These are phyloP conservation scores for Andrena cerasifolii DNA, from an alignment of 1,140 invertebrate species.

Conservation along the genomic window DNA sequence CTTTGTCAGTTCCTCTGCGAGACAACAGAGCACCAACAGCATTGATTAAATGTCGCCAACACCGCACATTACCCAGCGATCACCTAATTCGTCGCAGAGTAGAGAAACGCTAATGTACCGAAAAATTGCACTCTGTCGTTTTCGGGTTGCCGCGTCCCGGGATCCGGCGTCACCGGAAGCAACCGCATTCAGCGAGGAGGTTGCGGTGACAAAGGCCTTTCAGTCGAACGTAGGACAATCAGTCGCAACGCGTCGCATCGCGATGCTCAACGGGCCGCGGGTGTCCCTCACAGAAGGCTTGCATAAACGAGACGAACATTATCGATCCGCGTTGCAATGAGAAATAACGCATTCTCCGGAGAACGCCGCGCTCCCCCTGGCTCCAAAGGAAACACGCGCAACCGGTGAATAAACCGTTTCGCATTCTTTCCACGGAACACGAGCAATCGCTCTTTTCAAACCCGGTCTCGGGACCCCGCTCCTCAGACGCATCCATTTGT, in stretches of 20 bases:
- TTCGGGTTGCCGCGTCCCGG: conserved; percentile 9
- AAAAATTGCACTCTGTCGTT: conserved; percentile 16
- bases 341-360: conserved; percentile 35
- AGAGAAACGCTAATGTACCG: no score
- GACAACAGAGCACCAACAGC: no score
- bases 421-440: conserved; percentile 4
- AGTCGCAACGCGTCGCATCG: conserved; percentile 39
- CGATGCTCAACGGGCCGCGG: conserved; percentile 10
- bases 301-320: conserved; percentile 11
- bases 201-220: conserved; percentile 31
- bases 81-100: no score
- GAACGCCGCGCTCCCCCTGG: not conserved
- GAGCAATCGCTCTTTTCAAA: conserved; percentile 27
- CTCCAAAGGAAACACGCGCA: conserved; percentile 10
- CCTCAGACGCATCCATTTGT: conserved; percentile 35
- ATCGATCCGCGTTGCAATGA: conserved; percentile 42
- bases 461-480: conserved; percentile 13
- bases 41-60: no score
- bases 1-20: no score
- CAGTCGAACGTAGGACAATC: conserved; percentile 34
- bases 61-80: no score
- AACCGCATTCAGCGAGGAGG: conserved; percentile 3
- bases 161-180: conserved; percentile 13
- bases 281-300: not conserved
- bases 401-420: conserved; percentile 42